phyloP scores from a whole-genome alignment of 2,888 invertebrate species.

The Chironomus tentans region DNA sequence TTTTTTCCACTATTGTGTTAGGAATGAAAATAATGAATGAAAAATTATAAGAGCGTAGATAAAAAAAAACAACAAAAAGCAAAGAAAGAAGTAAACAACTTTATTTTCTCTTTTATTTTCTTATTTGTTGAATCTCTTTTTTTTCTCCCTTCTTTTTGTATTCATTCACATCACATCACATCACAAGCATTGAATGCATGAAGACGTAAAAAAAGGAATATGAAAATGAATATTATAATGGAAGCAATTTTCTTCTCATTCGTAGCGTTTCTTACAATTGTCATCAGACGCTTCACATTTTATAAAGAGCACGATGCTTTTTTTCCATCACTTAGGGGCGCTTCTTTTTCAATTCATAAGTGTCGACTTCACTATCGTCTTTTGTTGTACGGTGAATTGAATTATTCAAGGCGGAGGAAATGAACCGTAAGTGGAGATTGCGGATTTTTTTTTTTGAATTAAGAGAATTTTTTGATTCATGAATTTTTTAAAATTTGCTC shows the following conservation, averaged over 20 bases:
- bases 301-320: not conserved
- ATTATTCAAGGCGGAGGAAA: too few species aligned
- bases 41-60: not conserved
- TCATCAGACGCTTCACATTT: not conserved
- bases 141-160: not conserved
- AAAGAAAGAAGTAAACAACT: not conserved
- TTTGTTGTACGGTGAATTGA: not conserved
- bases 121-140: not conserved
- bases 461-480: too few species aligned
- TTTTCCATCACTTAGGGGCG: not conserved
- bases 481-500: too few species aligned
- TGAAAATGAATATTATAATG: not conserved
- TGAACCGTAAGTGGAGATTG: too few species aligned
- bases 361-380: not conserved
- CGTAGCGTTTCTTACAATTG: not conserved
- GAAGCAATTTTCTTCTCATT: slow-evolving; percentile 2
- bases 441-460: too few species aligned
- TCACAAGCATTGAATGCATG: not conserved
- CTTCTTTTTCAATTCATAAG: not conserved
- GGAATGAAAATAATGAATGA: not conserved
- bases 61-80: not conserved
- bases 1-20: not conserved
- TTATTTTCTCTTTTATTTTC: not conserved
- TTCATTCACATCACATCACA: not conserved
- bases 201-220: not conserved